Percentiles rank a stretch among this genome's conserved stretches.
Conservation (phyloP, 1,140 invertebrate genomes). For the Rhagoletis pomonella region DNA sequence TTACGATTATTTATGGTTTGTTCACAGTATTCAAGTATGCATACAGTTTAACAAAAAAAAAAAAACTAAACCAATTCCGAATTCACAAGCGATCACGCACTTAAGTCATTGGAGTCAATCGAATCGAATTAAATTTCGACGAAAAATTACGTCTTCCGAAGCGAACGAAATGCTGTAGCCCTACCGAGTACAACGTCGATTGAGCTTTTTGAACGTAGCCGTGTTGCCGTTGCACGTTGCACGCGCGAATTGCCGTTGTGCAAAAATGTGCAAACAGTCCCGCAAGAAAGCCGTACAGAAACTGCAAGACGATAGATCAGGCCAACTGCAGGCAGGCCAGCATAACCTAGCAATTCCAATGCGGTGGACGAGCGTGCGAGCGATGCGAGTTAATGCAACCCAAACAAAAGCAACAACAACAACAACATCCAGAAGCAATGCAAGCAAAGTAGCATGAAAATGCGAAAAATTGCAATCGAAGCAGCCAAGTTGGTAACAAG, state of each 20-base stretch:
- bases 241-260: constrained; percentile 65
- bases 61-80: neutral
- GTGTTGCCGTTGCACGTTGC: constrained; percentile 31
- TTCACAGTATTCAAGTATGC: neutral
- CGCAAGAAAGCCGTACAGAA: constrained; percentile 74
- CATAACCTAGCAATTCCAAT: constrained; percentile 45
- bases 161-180: neutral
- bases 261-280: constrained; percentile 72
- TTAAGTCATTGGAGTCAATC: constrained; percentile 4
- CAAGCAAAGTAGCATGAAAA: constrained; percentile 43
- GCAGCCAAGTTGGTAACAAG: constrained; percentile 5
- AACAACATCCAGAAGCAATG: constrained; percentile 19
- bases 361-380: constrained; percentile 46
- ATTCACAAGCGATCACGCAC: neutral
- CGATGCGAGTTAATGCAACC: constrained; percentile 33
- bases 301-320: constrained; percentile 70
- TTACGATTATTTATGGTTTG: neutral
- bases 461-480: constrained; percentile 48
- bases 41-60: neutral
- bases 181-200: neutral
- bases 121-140: neutral
- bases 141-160: constrained; percentile 15
- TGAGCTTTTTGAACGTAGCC: neutral
- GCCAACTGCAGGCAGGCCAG: constrained; percentile 10
- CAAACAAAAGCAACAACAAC: neutral